A percentile compares a stretch with the other conserved stretches of the same genome.
Conservation (phyloP, 2,888 invertebrate genomes). For the Agriotes lineatus region DNA sequence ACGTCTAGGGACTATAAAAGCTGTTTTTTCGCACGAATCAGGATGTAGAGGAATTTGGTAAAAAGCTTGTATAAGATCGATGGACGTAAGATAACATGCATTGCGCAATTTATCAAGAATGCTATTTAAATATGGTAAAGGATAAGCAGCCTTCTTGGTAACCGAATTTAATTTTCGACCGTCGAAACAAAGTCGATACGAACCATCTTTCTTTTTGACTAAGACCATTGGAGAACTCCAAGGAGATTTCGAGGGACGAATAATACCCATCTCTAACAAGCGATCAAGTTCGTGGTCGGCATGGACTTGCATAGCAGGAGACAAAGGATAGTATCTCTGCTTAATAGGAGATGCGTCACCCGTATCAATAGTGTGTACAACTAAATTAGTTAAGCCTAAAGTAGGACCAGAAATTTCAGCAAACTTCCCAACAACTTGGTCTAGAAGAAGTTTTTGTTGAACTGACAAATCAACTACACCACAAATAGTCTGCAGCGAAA, state of each 20-base stretch:
- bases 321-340: not conserved
- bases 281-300: not conserved
- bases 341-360: no score
- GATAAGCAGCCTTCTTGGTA: conserved; percentile 51
- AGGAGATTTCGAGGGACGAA: conserved; percentile 19
- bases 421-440: no score
- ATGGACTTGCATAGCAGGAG: conserved; percentile 3
- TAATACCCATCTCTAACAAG: not conserved
- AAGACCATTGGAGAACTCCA: no score
- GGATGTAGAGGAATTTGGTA: conserved; percentile 53
- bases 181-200: conserved; percentile 50
- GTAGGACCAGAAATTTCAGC: no score
- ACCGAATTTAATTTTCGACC: conserved; percentile 50
- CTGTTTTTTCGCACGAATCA: conserved; percentile 54
- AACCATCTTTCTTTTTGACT: conserved; percentile 48
- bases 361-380: no score
- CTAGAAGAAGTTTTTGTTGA: no score
- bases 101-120: conserved; percentile 46
- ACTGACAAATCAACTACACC: no score
- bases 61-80: conserved; percentile 49
- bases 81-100: conserved; percentile 46
- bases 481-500: no score
- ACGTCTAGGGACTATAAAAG: conserved; percentile 53
- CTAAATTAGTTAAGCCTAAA: no score
- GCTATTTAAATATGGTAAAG: conserved; percentile 45